These are phyloP conservation scores for Amphipoea oculea DNA, from an alignment of 2,888 invertebrate genomes.

Conservation along the genomic window DNA sequence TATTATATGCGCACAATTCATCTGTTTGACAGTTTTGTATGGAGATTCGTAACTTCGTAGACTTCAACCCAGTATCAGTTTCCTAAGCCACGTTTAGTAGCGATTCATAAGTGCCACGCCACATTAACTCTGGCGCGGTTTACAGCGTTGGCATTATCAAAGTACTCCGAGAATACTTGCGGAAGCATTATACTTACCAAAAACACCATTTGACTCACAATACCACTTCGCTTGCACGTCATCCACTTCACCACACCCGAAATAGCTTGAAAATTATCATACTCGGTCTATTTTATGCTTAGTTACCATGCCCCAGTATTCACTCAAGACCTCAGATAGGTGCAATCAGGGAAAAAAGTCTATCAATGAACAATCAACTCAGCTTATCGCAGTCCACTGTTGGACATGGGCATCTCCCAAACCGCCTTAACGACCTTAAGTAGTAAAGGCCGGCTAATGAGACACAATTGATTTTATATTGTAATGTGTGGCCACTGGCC, in stretches of 20 bases:
- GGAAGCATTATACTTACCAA: constrained; percentile 58
- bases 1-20: too few relatives aligned
- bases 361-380: background rate
- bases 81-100: background rate
- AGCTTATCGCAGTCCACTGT: background rate
- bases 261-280: constrained; percentile 54
- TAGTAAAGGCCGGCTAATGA: too few relatives aligned
- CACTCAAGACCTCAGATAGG: background rate
- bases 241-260: constrained; percentile 47
- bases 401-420: background rate
- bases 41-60: background rate
- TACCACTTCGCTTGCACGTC: constrained; percentile 49
- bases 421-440: background rate
- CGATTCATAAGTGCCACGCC: constrained; percentile 4
- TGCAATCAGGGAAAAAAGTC: background rate
- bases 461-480: too few relatives aligned
- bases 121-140: constrained; percentile 24
- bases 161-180: constrained; percentile 61
- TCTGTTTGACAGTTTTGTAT: too few relatives aligned
- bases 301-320: background rate
- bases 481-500: too few relatives aligned
- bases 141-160: constrained; percentile 57
- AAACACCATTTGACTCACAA: constrained; percentile 58
- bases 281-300: constrained; percentile 30
- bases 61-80: background rate